phyloP scores from a whole-genome alignment of 2,888 invertebrate species.

The Unio pictorum region DNA sequence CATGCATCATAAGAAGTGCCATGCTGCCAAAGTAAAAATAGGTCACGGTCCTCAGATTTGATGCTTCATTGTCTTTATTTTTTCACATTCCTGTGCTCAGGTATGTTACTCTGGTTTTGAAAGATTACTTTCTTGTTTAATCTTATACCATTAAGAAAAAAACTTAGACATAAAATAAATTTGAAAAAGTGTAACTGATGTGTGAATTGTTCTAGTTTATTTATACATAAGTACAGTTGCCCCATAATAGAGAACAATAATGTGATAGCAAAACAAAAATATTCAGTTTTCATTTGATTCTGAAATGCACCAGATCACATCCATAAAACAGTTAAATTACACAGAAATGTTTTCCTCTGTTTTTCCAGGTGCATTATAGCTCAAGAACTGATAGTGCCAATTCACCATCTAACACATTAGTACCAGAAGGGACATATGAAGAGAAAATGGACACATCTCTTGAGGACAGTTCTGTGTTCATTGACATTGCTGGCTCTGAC shows the following conservation, averaged over 20 bases:
- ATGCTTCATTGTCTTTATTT: too few species aligned
- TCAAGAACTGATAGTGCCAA: constrained; percentile 60
- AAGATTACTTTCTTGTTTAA: too few species aligned
- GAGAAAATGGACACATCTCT: neutral
- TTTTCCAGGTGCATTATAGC: constrained; percentile 68
- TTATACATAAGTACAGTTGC: neutral
- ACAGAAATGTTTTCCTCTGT: constrained; percentile 2
- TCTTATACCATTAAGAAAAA: too few species aligned
- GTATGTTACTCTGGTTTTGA: too few species aligned
- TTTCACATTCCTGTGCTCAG: too few species aligned
- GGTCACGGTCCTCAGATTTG: too few species aligned
- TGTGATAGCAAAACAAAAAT: neutral
- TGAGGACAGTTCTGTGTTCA: constrained; percentile 3
- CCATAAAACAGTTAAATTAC: neutral
- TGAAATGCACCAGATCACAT: neutral
- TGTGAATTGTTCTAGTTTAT: too few species aligned
- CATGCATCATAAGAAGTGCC: too few species aligned
- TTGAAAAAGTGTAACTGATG: too few species aligned
- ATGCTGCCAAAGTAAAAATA: too few species aligned
- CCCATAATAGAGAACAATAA: neutral
- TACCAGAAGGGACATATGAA: constrained; percentile 6
- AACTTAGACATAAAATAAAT: too few species aligned
- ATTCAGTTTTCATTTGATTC: too few species aligned
- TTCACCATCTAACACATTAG: constrained; percentile 29
- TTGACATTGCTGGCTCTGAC: constrained; percentile 1